These are phyloP conservation scores for Andinoacara biseriatus DNA, from an alignment of 2,113 vertebrate genomes.

Conservation along the genomic window DNA sequence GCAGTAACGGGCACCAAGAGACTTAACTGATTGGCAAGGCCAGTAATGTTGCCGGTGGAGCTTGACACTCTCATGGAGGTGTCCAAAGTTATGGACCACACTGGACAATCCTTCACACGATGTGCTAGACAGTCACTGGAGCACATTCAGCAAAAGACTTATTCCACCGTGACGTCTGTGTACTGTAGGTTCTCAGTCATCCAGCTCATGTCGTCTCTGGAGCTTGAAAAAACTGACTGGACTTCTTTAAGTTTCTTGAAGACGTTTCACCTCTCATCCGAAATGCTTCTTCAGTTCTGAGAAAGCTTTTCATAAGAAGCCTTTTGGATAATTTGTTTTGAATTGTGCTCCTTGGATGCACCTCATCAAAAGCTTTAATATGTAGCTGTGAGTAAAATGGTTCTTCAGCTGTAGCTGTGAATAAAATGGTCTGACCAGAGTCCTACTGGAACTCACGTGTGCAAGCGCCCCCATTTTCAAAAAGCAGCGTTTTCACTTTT, in stretches of 20 bases:
- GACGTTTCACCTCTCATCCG: too few relatives aligned
- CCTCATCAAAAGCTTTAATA: slow-evolving; percentile 9
- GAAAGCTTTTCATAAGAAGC: too few relatives aligned
- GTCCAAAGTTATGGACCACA: not conserved
- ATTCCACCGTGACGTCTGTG: not conserved
- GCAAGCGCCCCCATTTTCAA: too few relatives aligned
- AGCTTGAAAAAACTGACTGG: too few relatives aligned
- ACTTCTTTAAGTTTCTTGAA: too few relatives aligned
- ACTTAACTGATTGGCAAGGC: not conserved
- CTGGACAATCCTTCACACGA: not conserved
- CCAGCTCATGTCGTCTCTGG: too few relatives aligned
- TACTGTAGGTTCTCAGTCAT: too few relatives aligned
- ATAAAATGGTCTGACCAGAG: too few relatives aligned
- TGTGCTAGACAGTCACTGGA: not conserved
- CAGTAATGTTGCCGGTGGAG: not conserved
- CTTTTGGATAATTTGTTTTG: not conserved
- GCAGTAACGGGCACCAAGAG: not conserved
- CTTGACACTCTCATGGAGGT: rapidly evolving
- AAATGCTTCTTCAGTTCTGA: too few relatives aligned
- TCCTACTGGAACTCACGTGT: too few relatives aligned
- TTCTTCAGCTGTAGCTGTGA: too few relatives aligned
- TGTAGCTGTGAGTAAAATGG: not conserved
- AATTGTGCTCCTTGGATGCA: not conserved
- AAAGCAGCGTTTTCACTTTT: too few relatives aligned
- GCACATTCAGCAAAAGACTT: not conserved